Evolutionary conservation across 2,113 vertebrate genomes (phyloP), one percentile per base, ranked within the genome.

Genomic region (Tiliqua scincoides): DNA sequence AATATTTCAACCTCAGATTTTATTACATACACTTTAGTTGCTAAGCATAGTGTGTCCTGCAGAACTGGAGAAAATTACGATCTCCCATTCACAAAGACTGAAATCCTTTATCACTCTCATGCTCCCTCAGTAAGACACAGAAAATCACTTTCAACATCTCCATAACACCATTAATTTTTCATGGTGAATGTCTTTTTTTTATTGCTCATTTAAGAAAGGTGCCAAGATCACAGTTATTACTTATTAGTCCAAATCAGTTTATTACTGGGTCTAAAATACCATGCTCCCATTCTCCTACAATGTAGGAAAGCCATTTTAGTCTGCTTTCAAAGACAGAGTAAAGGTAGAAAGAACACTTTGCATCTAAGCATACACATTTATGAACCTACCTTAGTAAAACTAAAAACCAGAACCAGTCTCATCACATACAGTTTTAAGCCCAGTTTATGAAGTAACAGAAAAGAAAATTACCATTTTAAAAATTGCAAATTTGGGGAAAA

Each of bases 101-200:
- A 85, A 89, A 96, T 87, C 86, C 89, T 94, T 97, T 91, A 94
- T 95, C 91, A 93, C 91, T 82, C 87, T 94, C 92, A 93, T 94
- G 95, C 92, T 93, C 94, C 91, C 93, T 91, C 70, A 92, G 89
- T 88, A 93, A 95, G 95, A 94, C 87, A 92, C 83, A 91, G 91
- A 95, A 94, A 95, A 95, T 93, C 83, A 93, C 88, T 95, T 95
- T 87, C 93, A 94, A 88, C 79, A 93, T 95, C 88, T 94, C 92
- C 89, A 83, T 91, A 95, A 91, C 85, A 94, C 87, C 91, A 95
- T 96, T 93, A 95, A 94, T 95, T 96, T 97, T 96, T 97, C 92
- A 95, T 94, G 85, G 70, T 87, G 93, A 94, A 92, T 95, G 92
- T 89, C 89, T 90, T 94, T 93, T 90, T 90, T 95, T 93, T 94